A percentile compares a stretch with the other conserved stretches of the same genome.
phyloP scores from a whole-genome alignment of 2,888 invertebrate species.

The Drosophila kuntzei region DNA sequence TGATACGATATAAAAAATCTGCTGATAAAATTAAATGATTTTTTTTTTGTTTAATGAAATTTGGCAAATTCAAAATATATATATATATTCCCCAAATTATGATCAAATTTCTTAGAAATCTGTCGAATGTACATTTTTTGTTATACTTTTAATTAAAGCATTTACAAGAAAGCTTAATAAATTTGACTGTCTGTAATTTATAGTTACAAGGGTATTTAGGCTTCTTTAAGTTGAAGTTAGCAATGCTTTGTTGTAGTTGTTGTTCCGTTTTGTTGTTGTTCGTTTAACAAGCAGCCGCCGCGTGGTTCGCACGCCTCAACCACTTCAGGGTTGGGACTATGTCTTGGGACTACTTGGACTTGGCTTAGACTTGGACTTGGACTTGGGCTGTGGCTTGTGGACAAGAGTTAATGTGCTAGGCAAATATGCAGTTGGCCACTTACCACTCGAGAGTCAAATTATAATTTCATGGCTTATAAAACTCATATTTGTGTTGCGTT shows the following conservation, averaged over 20 bases:
- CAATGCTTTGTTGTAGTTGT: slow-evolving; percentile 8
- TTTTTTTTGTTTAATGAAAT: too few species aligned
- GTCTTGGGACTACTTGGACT: neutral
- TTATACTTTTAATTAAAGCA: neutral
- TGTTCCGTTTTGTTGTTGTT: slow-evolving; percentile 33
- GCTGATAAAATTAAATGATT: too few species aligned
- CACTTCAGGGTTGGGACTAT: neutral
- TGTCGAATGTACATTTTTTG: too few species aligned
- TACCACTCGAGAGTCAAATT: slow-evolving; percentile 78
- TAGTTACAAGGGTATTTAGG: slow-evolving; percentile 8
- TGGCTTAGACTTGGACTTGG: neutral
- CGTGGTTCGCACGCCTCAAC: slow-evolving; percentile 72
- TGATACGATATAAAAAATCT: too few species aligned
- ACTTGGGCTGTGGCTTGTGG: slow-evolving; percentile 43
- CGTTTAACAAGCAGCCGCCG: slow-evolving; percentile 52
- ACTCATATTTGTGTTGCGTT: slow-evolving; percentile 77
- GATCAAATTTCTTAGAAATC: too few species aligned
- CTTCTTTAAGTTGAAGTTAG: neutral
- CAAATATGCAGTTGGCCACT: slow-evolving; percentile 73
- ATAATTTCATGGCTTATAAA: slow-evolving; percentile 81
- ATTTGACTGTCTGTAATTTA: neutral
- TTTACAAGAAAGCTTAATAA: neutral
- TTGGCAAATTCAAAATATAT: too few species aligned
- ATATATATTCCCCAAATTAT: too few species aligned
- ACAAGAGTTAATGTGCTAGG: slow-evolving; percentile 69